Evolutionary conservation across 2,888 invertebrate genomes (phyloP).

Genomic region (Hydroisotoma schaefferi): DNA sequence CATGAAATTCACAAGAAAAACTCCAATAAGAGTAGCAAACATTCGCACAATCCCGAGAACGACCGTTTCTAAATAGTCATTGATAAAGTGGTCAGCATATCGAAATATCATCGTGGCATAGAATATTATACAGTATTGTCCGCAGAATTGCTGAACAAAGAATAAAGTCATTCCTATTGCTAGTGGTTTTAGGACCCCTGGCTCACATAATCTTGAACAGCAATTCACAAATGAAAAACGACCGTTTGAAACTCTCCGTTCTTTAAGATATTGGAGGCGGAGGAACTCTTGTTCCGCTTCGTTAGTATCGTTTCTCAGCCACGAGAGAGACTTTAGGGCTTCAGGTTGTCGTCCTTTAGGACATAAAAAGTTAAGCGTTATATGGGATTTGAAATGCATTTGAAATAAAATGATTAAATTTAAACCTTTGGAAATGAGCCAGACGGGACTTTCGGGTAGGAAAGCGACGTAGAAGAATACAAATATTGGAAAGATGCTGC

Average conservation of each 20-base stretch:
- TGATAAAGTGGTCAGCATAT: conserved; percentile 44
- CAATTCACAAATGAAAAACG: conserved; percentile 16
- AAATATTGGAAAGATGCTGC: conserved; percentile 39
- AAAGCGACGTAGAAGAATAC: conserved; percentile 45
- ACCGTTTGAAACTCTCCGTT: conserved; percentile 24
- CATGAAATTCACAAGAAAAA: conserved; percentile 45
- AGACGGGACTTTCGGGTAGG: conserved; percentile 46
- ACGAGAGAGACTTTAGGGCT: conserved; percentile 35
- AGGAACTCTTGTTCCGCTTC: conserved; percentile 46
- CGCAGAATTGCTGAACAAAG: conserved; percentile 46
- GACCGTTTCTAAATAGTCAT: conserved; percentile 45
- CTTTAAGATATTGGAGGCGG: conserved; percentile 45
- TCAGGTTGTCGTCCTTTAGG: conserved; percentile 30
- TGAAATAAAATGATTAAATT: conserved; percentile 23
- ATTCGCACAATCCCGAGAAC: conserved; percentile 43
- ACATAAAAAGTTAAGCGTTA: neutral
- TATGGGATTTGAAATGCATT: conserved; percentile 20
- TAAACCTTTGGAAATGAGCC: conserved; percentile 40
- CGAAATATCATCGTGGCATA: conserved; percentile 46
- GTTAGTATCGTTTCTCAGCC: conserved; percentile 44
- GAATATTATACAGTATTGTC: conserved; percentile 46
- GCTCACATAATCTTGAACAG: conserved; percentile 28
- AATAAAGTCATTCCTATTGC: conserved; percentile 39
- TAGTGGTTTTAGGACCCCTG: conserved; percentile 36
- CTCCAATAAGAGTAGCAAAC: conserved; percentile 42